These are phyloP conservation scores for Tridacna crocea DNA, from an alignment of 2,888 invertebrate species.

Conservation along the genomic window DNA sequence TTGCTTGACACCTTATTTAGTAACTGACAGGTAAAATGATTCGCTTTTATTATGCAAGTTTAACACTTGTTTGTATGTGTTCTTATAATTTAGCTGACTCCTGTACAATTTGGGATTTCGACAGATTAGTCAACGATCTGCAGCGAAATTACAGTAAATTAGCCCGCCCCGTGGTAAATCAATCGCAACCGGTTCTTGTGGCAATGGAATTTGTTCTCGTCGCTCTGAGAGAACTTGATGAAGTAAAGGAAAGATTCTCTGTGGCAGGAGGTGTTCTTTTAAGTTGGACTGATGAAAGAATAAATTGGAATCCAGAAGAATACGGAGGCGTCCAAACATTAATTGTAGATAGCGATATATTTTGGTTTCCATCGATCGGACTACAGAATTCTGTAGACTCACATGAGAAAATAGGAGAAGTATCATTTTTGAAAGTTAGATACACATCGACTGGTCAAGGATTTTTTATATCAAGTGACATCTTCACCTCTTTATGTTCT, in stretches of 20 bases:
- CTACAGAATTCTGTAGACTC: constrained; percentile 20
- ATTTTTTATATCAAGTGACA: constrained; percentile 22
- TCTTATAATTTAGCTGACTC: not conserved
- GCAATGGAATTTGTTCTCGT: constrained; percentile 16
- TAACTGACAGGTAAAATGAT: too few relatives aligned
- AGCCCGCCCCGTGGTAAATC: constrained; percentile 4
- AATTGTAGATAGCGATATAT: constrained; percentile 18
- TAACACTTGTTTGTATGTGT: not conserved
- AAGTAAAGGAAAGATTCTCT: constrained; percentile 34
- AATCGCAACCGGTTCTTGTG: constrained; percentile 8
- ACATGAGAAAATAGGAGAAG: constrained; percentile 17
- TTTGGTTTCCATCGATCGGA: constrained; percentile 46
- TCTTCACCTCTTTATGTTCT: constrained; percentile 32
- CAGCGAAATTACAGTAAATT: not conserved
- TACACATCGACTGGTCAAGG: not conserved
- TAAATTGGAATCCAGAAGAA: constrained; percentile 33
- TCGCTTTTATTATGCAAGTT: too few relatives aligned
- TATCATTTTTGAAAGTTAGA: constrained; percentile 7
- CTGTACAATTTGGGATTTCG: not conserved
- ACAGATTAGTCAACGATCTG: not conserved
- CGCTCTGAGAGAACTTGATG: constrained; percentile 41
- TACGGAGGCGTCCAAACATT: constrained; percentile 31
- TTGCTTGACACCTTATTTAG: too few relatives aligned
- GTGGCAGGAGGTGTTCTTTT: not conserved
- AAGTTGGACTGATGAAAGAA: constrained; percentile 39